These are phyloP conservation scores for Camponotus pennsylvanicus DNA, from an alignment of 1,140 invertebrate genomes.

Conservation along the genomic window DNA sequence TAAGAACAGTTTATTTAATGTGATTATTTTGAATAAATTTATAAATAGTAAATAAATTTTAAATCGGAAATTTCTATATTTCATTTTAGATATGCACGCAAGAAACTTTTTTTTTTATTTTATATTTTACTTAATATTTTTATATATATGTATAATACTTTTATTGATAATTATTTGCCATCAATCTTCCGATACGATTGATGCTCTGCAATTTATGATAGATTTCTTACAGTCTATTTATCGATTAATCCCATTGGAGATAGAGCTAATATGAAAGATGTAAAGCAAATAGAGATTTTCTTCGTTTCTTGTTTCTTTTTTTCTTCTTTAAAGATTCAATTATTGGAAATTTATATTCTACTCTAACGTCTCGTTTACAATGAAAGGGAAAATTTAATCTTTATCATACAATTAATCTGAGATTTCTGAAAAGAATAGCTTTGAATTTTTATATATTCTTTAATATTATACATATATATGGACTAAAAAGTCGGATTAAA, in stretches of 20 bases:
- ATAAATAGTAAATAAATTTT: background rate
- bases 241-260: background rate
- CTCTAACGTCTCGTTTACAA: background rate
- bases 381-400: background rate
- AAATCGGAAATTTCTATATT: background rate
- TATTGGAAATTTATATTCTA: background rate
- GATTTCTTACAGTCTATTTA: background rate
- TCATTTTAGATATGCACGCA: too few species aligned
- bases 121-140: background rate
- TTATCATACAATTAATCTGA: background rate
- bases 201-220: background rate
- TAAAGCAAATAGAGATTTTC: background rate
- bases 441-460: background rate
- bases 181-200: background rate
- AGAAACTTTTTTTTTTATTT: background rate
- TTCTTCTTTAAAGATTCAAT: background rate
- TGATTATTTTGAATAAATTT: background rate
- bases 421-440: background rate
- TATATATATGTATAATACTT: background rate
- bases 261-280: constrained; percentile 8
- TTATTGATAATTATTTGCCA: background rate
- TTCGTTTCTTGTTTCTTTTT: background rate
- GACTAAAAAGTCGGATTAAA: background rate
- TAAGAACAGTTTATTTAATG: background rate
- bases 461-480: background rate